phyloP scores from a whole-genome alignment of 37 sponge, comb jelly and placozoan genomes.

The Eunapius fragilis region DNA sequence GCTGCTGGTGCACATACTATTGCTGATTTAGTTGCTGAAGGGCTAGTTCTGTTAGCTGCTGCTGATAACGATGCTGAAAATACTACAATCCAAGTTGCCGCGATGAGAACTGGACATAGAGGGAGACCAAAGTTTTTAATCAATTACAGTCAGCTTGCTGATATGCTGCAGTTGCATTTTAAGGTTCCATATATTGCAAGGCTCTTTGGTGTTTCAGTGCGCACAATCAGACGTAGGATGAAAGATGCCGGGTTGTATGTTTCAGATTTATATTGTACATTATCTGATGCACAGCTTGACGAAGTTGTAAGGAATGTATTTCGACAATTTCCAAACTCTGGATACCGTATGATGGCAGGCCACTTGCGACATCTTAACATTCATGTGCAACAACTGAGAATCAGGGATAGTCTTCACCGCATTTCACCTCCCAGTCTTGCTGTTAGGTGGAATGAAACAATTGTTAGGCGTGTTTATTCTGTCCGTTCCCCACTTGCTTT shows the following conservation, averaged over 20 bases:
- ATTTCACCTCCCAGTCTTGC: too few species aligned
- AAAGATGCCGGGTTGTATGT: background rate
- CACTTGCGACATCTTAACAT: background rate
- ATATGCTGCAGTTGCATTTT: background rate
- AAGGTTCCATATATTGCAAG: background rate
- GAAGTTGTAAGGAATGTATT: background rate
- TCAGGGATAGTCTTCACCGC: background rate
- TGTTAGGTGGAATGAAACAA: too few species aligned
- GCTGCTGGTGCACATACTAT: too few species aligned
- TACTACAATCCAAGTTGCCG: too few species aligned
- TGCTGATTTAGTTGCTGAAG: too few species aligned
- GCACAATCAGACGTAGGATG: conserved; percentile 1
- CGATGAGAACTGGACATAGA: background rate
- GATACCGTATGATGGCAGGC: conserved; percentile 2
- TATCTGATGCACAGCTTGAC: background rate
- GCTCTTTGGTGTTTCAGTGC: conserved; percentile 1
- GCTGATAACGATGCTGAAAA: too few species aligned
- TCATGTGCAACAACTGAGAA: background rate
- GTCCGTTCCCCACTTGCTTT: too few species aligned
- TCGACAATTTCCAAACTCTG: background rate
- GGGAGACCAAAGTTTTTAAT: background rate
- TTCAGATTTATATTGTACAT: too few species aligned
- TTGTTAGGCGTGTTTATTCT: too few species aligned
- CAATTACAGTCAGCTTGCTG: background rate
- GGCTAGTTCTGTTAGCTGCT: too few species aligned